Evolutionary conservation across 2,888 invertebrate species (phyloP), one percentile per base, ranked within the genome.

Genomic region (Taenaris catops): DNA sequence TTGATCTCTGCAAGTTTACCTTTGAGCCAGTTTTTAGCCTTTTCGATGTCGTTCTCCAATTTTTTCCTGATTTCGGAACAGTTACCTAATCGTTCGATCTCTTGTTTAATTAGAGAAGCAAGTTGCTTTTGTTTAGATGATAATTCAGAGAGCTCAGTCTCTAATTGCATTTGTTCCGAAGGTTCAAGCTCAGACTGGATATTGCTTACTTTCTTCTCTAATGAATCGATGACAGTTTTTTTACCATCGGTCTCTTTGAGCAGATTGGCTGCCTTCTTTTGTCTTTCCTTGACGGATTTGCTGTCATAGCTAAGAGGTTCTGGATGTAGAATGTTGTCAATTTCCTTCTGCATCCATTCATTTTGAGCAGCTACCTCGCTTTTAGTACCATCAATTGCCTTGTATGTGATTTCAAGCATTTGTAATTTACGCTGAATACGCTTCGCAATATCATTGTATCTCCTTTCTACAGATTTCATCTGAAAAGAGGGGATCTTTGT

Each of bases 181-280:
- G 93, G 91, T 66, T 97, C 96, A 18, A 97, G 71, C 66, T 96
- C 96, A 39, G 93, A 91, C 57, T 94, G 92, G 80, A 97, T 93
- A 48, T 94, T 94, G 41, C 91, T 91, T 6, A 96, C 91, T 39
- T 96, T 92, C 70, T 94, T 95, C 52, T 95, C 93, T 11, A 97
- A 78, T 0, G 94, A 93, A 53, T 96, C 95, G 37, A 94, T 92
- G 2, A 94, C 89, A 0, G 94, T 90, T 56, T 94, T 92, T 67
- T 96, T 96, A 4, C 93, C 92, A 55, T 96, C 95, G 1, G 94
- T 91, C 71, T 97, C 96, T 71, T 95, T 95, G 29, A 94, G 78
- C 34, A 95, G 78, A 31, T 91, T 90, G 60, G 93, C 94, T 21
- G 93, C 78, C 50, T 91, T 88, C 56, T 92, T 91, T 25, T 93